phyloP scores from a whole-genome alignment of 2,113 vertebrate genomes.

The Zosterops hypoxanthus region DNA sequence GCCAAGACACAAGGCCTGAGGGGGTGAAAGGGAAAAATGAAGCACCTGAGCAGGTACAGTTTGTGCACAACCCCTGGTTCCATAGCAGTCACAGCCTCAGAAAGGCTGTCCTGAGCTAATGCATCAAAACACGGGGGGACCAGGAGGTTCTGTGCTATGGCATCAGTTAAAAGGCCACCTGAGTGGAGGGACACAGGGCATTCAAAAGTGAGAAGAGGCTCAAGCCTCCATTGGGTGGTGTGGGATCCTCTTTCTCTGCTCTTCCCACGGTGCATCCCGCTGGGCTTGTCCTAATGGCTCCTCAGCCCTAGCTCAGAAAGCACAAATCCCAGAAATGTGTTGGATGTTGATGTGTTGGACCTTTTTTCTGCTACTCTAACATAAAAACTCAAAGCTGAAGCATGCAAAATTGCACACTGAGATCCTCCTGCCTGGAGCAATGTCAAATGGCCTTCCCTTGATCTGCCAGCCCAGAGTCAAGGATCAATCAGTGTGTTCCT shows the following conservation, averaged over 20 bases:
- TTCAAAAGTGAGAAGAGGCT: background rate
- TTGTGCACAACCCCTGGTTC: background rate
- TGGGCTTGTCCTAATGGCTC: background rate
- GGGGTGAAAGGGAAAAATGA: background rate
- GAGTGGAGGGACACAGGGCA: background rate
- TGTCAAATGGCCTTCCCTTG: slow-evolving; percentile 7
- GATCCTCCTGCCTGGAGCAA: background rate
- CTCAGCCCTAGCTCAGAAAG: background rate
- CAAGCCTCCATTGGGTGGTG: background rate
- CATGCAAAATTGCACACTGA: background rate
- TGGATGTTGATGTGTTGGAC: background rate
- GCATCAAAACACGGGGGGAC: background rate
- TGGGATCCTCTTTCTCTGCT: background rate
- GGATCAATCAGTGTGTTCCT: background rate
- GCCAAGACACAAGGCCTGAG: background rate
- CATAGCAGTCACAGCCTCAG: background rate
- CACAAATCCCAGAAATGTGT: background rate
- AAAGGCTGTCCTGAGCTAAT: background rate
- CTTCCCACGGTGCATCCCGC: background rate
- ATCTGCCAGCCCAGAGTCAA: background rate
- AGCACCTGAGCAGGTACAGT: background rate
- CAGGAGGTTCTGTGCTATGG: background rate
- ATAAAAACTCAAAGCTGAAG: background rate
- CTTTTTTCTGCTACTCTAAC: too few relatives aligned
- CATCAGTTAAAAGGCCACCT: background rate